Base-by-base conservation (phyloP, 2,797 vertebrate genomes). In the Thaleichthys pacificus region DNA sequence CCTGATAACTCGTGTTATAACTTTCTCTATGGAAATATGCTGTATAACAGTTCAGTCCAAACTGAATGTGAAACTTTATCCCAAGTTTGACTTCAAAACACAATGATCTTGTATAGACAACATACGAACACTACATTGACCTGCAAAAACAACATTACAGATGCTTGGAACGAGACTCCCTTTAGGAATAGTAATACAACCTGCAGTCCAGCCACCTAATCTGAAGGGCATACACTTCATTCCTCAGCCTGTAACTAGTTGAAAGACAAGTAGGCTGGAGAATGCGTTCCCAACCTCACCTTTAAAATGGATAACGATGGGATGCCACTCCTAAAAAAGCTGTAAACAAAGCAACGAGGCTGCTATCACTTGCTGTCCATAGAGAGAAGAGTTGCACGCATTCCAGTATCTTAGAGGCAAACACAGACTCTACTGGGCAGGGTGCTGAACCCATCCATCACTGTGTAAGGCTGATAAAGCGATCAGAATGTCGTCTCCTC, bases 381-480 rank as follows among this genome's bases (percentile, higher is more conserved):
- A 79, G 80, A 78, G 79, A 78, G 76, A 86, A 84, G 87, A 80
- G 88, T 85, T 81, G 84, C 76, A 88, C 61, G 82, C 88, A 93
- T 92, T 92, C 89, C 88, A 86, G 72, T 82, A 84, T 85, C 82
- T 87, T 85, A 86, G 80, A 82, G 83, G 85, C 82, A 82, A 78
- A 85, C 88, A 87, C 80, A 68, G 32, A 6, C 85, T 77, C 86
- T 85, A 84, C 73, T 84, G 89, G 85, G 85, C 88, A 87, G 26
- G 79, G 77, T 82, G 84, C 85, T 76, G 79, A 75, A 79, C 68
- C 72, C 87, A 91, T 91, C 87, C 85, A 91, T 93, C 91, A 92
- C 85, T 88, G 87, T 77, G 85, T 67, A 38, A 76, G 82, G 73
- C 81, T 70, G 86, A 89, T 87, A 90, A 89, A 88, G 79, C 76